Percentiles rank a stretch among this genome's conserved stretches.
Evolutionary conservation across 1,140 invertebrate genomes (phyloP).

Genomic region (Thaumetopoea pityocampa): DNA sequence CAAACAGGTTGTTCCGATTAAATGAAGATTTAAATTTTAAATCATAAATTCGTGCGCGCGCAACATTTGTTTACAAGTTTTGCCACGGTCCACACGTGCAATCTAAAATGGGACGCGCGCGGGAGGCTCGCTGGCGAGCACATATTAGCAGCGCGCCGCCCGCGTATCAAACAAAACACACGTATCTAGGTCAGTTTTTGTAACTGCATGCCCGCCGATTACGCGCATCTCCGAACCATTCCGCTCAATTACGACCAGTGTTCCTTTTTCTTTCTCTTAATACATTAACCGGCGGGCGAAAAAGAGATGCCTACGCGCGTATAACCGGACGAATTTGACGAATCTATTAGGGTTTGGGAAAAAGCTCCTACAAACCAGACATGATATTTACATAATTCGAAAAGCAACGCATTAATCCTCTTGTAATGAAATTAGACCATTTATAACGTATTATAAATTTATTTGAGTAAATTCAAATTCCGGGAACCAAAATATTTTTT

Average conservation of each 20-base stretch:
- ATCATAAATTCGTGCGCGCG: slow-evolving; percentile 1
- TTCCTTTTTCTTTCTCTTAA: neutral
- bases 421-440: no score
- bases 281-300: no score
- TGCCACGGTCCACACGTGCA: slow-evolving; percentile 47
- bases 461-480: no score
- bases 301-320: no score
- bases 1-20: neutral
- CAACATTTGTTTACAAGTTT: slow-evolving; percentile 23
- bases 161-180: slow-evolving; percentile 65
- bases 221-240: neutral
- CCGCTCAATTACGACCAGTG: no score
- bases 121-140: slow-evolving; percentile 40
- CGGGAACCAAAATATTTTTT: no score
- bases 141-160: slow-evolving; percentile 23
- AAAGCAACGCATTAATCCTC: no score
- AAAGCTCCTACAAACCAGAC: no score
- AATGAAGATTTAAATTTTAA: neutral
- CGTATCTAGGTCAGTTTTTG: slow-evolving; percentile 39
- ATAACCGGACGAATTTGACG: no score
- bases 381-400: no score
- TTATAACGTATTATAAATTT: no score
- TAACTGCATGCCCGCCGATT: slow-evolving; percentile 1
- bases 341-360: no score
- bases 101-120: slow-evolving; percentile 59